A percentile compares a stretch with the other conserved stretches of the same genome.
Conservation (phyloP, 92 coral and sea anemone genomes). For the Zoanthus gigantus region DNA sequence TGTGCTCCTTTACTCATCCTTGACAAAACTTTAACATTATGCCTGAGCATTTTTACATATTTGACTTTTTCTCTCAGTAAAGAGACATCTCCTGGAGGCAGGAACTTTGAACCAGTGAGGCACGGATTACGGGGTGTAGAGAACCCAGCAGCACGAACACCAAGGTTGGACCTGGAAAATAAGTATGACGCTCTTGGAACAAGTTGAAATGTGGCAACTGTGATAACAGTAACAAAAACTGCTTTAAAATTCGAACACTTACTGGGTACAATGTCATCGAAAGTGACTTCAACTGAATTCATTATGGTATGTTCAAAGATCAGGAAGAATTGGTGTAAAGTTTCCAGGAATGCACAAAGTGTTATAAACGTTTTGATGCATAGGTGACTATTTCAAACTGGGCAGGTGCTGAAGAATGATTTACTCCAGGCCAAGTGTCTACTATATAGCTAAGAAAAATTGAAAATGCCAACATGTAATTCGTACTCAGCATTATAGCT, state of each 20-base stretch:
- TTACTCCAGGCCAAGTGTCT: no score
- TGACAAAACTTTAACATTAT: no score
- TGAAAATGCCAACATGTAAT: no score
- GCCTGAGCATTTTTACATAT: background rate
- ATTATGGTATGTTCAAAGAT: background rate
- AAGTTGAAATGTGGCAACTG: slow-evolving; percentile 41
- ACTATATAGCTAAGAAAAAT: no score
- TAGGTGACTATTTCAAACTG: no score
- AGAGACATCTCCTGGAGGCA: slow-evolving; percentile 73
- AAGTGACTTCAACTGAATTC: background rate
- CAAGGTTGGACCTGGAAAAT: slow-evolving; percentile 88
- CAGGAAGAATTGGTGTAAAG: background rate
- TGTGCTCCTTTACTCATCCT: no score
- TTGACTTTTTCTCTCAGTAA: slow-evolving; percentile 55
- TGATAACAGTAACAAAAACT: background rate
- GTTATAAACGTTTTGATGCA: no score
- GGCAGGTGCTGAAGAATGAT: no score
- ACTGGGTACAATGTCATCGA: background rate
- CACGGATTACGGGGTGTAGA: slow-evolving; percentile 89
- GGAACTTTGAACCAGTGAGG: slow-evolving; percentile 88
- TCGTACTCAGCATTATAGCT: no score
- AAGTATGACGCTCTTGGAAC: slow-evolving; percentile 93
- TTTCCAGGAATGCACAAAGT: background rate
- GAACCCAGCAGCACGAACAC: slow-evolving; percentile 82
- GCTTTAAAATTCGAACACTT: background rate